Evolutionary conservation across 2,888 invertebrate species (phyloP).

Genomic region (Cheiracanthium punctorium): DNA sequence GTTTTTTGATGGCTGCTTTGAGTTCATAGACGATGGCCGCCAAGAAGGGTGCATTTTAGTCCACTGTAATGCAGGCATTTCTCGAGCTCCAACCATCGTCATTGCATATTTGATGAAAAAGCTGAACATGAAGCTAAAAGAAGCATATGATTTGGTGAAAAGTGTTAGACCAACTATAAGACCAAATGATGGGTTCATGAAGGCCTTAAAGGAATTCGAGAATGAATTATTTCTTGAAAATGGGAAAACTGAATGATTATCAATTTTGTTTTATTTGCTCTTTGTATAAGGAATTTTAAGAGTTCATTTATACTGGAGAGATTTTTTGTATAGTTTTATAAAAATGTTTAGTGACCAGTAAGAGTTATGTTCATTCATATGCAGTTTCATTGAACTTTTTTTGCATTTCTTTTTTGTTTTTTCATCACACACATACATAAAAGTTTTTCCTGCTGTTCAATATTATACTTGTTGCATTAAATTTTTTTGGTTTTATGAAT

Average conservation of each 20-base stretch:
- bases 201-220: constrained; percentile 74
- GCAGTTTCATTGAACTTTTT: too few relatives aligned
- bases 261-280: too few relatives aligned
- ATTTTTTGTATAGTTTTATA: too few relatives aligned
- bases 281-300: too few relatives aligned
- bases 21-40: constrained; percentile 75
- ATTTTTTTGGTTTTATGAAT: too few relatives aligned
- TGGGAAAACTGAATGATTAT: not conserved
- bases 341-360: too few relatives aligned
- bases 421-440: too few relatives aligned
- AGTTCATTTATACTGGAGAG: too few relatives aligned
- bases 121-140: constrained; percentile 73
- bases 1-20: constrained; percentile 74
- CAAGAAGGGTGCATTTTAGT: constrained; percentile 75
- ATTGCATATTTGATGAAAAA: constrained; percentile 76
- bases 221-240: constrained; percentile 42
- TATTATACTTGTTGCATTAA: too few relatives aligned
- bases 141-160: constrained; percentile 75
- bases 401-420: too few relatives aligned
- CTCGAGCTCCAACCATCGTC: constrained; percentile 75
- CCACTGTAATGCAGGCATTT: constrained; percentile 77
- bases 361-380: too few relatives aligned
- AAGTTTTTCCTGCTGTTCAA: too few relatives aligned
- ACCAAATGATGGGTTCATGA: constrained; percentile 76
- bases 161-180: constrained; percentile 74